Evolutionary conservation across 2,888 invertebrate genomes (phyloP), one percentile per base, ranked within the genome.

Genomic region (Dasysyrphus albostriatus): DNA sequence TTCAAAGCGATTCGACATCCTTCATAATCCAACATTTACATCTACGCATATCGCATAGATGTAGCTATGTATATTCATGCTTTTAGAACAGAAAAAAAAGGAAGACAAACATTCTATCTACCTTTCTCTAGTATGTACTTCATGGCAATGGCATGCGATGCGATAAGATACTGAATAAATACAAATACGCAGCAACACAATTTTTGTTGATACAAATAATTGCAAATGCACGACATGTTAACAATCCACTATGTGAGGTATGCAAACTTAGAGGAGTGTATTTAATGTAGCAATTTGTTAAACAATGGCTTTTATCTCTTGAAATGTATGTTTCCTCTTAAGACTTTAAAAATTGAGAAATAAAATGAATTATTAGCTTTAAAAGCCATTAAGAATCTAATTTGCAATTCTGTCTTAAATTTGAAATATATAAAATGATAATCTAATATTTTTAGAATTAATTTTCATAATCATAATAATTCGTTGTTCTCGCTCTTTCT

Each of bases 131-230:
- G 69, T 42, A 54, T 54, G 39, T 32, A 32, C 79, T 73, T 51
- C 16, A 80, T 49, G 49, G 56, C 73, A 73, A 49, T 58, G 39
- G 56, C 42, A 67, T 10, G 51, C 59, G 24, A 73, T 14, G 42
- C 59, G 58, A 80, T 79, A 59, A 73, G 63, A 49, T 51, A 65
- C 72, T 73, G 80, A 67, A 67, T 67, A 69, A 67, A 80, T 63
- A 72, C 44, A 61, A 69, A 70, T 58, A 80, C 58, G 67, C 80
- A 59, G 73, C 54, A 73, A 51, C n/a, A 69, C 51, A 63, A n/a
- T 42, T 75, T 74, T 74, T 51, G 69, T 54, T 61, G 37, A 51
- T 61, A 74, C 19, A 77, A 44, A 42, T 59, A 69, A 69, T 69
- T 69, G 54, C 54, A 39, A 54, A 39, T 69, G 51, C 69, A 54